Percentiles rank a stretch among this genome's conserved stretches.
phyloP scores from a whole-genome alignment of 2,888 invertebrate genomes.

The Eretmocerus hayati region DNA sequence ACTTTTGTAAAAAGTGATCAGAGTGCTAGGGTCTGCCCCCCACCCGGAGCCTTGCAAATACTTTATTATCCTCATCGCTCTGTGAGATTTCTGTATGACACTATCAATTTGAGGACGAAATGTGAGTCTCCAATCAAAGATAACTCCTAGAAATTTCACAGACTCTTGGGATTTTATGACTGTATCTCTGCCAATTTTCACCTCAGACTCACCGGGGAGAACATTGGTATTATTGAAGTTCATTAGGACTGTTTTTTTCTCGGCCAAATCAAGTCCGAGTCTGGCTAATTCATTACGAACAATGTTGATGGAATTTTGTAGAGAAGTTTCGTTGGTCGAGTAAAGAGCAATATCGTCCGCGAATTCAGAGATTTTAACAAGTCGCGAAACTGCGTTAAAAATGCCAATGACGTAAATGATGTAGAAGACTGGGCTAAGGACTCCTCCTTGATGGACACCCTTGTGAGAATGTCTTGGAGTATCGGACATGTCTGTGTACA shows the following conservation, averaged over 20 bases:
- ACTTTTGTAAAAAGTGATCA: conserved; percentile 3
- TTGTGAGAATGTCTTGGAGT: not conserved
- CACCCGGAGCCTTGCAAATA: conserved; percentile 4
- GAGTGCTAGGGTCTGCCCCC: conserved; percentile 2
- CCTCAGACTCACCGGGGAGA: not conserved
- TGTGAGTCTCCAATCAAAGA: not conserved
- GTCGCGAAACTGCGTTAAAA: not conserved
- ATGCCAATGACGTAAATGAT: not conserved
- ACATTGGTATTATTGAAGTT: conserved; percentile 2
- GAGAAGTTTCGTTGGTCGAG: not conserved
- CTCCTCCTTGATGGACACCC: conserved; percentile 3
- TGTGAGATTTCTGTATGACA: not conserved
- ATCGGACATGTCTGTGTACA: not conserved
- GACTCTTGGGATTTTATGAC: not conserved
- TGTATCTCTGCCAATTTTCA: not conserved
- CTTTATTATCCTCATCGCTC: conserved; percentile 1
- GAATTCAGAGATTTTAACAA: not conserved
- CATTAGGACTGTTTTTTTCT: not conserved
- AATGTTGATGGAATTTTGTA: not conserved
- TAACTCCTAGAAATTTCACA: not conserved
- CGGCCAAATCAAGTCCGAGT: not conserved
- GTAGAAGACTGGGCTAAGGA: not conserved
- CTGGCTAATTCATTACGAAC: not conserved
- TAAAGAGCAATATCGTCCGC: conserved; percentile 12
- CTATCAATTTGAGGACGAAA: not conserved